Conservation (phyloP, 2,797 vertebrate genomes). For the Echeneis naucrates region DNA sequence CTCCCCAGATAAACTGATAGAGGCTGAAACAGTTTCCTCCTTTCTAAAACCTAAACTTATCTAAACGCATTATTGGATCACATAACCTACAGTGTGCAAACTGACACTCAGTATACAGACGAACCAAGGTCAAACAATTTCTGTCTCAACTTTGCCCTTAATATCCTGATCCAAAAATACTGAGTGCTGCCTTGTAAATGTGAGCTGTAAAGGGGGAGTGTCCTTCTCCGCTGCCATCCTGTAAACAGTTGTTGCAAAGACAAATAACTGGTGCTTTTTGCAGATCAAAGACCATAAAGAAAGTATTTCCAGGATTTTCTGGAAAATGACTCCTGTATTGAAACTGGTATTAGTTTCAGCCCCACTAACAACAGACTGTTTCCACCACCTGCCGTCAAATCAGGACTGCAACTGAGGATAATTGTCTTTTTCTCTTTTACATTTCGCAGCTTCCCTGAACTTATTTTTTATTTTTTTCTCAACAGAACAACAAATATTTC, state of each 20-base stretch:
- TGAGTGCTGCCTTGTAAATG: slow-evolving; percentile 10
- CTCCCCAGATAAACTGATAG: not conserved
- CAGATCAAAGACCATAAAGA: slow-evolving; percentile 27
- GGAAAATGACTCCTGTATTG: no score
- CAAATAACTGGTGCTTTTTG: slow-evolving; percentile 11
- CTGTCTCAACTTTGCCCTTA: slow-evolving; percentile 45
- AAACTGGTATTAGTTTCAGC: no score
- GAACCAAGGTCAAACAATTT: slow-evolving; percentile 27
- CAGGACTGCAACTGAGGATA: no score
- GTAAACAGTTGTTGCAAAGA: slow-evolving; percentile 3
- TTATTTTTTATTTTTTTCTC: no score
- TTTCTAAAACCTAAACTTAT: not conserved
- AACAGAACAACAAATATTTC: no score
- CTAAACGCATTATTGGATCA: not conserved
- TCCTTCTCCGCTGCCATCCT: slow-evolving; percentile 5
- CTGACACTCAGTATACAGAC: not conserved
- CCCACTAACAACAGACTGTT: no score
- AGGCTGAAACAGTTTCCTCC: not conserved
- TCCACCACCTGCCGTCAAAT: no score
- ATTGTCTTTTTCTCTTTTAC: no score
- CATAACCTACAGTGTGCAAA: not conserved
- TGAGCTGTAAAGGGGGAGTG: not conserved
- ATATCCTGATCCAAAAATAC: slow-evolving; percentile 58
- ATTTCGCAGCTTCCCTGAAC: no score
- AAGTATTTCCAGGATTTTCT: not conserved